phyloP scores from a whole-genome alignment of 2,797 vertebrate genomes.

The Oreochromis grahami region DNA sequence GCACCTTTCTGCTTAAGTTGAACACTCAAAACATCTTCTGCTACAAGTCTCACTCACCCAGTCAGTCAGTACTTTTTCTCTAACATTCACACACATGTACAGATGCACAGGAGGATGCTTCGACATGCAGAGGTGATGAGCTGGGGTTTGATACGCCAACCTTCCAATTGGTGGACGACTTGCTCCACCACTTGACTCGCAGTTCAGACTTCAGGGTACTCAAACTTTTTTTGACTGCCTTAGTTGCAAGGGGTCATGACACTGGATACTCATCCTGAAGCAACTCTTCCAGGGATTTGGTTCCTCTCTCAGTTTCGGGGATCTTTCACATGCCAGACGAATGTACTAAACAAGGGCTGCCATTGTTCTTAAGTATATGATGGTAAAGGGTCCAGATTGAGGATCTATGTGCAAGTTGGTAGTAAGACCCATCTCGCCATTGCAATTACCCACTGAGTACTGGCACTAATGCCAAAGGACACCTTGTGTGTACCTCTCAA shows the following conservation, averaged over 20 bases:
- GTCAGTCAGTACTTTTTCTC: neutral
- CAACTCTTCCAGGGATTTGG: neutral
- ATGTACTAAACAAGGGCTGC: neutral
- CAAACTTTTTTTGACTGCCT: neutral
- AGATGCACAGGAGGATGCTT: neutral
- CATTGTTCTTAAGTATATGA: neutral
- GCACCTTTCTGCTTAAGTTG: no score
- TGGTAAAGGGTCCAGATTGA: neutral
- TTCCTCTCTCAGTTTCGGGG: neutral
- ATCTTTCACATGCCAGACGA: neutral
- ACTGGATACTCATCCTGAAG: neutral
- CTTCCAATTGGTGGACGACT: neutral
- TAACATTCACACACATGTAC: neutral
- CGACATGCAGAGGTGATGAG: neutral
- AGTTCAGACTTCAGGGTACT: neutral
- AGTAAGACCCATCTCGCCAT: neutral
- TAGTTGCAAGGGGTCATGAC: neutral
- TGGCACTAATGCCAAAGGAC: neutral
- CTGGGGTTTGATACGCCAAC: neutral
- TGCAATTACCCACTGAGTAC: neutral
- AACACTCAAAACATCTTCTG: neutral
- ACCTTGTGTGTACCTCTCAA: neutral
- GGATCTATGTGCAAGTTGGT: neutral
- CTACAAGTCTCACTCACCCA: neutral
- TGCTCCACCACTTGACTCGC: neutral